Percentiles rank a stretch among this genome's conserved stretches.
Evolutionary conservation across 1,140 invertebrate genomes (phyloP).

Genomic region (Panagrolaimus sp.): DNA sequence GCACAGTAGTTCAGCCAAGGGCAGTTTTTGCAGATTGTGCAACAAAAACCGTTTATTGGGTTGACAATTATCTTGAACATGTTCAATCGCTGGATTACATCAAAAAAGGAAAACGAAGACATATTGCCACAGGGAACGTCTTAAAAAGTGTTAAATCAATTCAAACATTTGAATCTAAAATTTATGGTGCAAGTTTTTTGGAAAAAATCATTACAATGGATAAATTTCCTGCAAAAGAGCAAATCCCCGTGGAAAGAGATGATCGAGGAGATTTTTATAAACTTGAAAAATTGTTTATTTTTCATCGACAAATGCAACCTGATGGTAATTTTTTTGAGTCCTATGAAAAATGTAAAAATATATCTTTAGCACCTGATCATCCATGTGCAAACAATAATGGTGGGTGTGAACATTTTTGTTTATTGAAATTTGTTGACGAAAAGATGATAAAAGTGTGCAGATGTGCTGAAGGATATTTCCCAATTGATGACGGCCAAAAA

Average conservation of each 20-base stretch:
- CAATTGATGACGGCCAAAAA: neutral
- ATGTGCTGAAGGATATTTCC: neutral
- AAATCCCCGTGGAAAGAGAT: no score
- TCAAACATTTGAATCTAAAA: neutral
- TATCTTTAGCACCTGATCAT: neutral
- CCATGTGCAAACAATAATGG: neutral
- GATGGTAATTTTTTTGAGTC: no score
- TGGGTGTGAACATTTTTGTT: neutral
- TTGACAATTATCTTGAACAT: conserved; percentile 5
- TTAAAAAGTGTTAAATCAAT: neutral
- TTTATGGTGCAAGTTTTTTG: conserved; percentile 6
- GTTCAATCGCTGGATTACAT: neutral
- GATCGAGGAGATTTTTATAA: neutral
- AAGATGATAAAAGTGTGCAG: neutral
- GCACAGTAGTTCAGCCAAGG: neutral
- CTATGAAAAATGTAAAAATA: no score
- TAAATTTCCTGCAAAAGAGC: neutral
- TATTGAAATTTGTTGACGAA: neutral
- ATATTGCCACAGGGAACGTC: neutral
- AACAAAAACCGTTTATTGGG: conserved; percentile 1
- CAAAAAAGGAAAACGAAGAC: neutral
- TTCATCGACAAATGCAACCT: conserved; percentile 2
- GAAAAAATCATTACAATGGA: neutral
- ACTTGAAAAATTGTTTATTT: neutral
- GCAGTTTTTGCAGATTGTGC: neutral